Conservation (phyloP, 2,113 vertebrate species). For the Himantopus leucocephalus region DNA sequence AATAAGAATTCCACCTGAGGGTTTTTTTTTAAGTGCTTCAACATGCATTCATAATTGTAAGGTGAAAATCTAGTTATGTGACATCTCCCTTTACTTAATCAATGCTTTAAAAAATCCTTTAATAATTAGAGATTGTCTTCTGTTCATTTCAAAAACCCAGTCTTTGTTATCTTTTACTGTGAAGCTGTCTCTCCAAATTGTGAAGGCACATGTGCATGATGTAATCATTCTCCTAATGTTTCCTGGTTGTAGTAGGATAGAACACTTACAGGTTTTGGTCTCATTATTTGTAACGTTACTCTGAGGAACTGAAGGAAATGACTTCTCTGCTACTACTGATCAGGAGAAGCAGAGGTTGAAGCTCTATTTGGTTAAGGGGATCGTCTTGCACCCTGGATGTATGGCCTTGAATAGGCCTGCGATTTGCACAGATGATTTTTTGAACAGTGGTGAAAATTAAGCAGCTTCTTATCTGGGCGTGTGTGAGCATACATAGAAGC, state of each 20-base stretch:
- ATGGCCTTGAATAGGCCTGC: background rate
- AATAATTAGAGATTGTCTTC: background rate
- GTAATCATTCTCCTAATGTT: background rate
- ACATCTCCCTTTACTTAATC: background rate
- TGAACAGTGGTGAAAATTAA: background rate
- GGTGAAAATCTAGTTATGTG: background rate
- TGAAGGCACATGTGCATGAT: background rate
- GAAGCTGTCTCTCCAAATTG: background rate
- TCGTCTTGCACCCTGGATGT: background rate
- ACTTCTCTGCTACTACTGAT: background rate
- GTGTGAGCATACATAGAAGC: background rate
- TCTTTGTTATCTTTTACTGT: background rate
- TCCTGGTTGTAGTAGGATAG: background rate
- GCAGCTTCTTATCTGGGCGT: background rate
- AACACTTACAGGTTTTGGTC: background rate
- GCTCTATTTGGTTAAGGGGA: background rate
- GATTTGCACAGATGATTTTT: background rate
- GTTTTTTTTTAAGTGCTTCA: background rate
- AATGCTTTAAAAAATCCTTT: background rate
- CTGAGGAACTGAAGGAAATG: background rate
- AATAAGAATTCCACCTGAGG: background rate
- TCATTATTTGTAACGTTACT: background rate
- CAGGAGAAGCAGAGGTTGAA: background rate
- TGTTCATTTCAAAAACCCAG: rapidly evolving
- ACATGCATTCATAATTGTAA: background rate